phyloP scores from a whole-genome alignment of 2,888 invertebrate species.

The Biston stratarius region DNA sequence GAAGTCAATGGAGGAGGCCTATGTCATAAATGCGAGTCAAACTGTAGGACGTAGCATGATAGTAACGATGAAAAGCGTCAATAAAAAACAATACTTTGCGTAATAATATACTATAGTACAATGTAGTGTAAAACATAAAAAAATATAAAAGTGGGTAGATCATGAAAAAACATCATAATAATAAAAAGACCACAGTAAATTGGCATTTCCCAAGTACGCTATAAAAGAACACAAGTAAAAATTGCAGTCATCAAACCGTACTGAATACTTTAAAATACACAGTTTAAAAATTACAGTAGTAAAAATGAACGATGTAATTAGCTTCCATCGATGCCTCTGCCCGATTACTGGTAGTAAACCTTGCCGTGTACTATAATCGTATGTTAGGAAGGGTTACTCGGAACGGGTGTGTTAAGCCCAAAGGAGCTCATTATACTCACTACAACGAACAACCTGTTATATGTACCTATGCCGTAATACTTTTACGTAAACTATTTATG shows the following conservation, averaged over 20 bases:
- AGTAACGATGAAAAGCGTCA: too few relatives aligned
- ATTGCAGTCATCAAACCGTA: conserved; percentile 25
- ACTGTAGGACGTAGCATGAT: too few relatives aligned
- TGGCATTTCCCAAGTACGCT: conserved; percentile 11
- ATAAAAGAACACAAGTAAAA: conserved; percentile 23
- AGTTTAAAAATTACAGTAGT: conserved; percentile 30
- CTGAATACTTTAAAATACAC: conserved; percentile 14
- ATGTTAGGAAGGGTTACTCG: background rate
- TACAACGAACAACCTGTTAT: background rate
- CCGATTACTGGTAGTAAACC: conserved; percentile 33
- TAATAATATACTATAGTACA: too few relatives aligned
- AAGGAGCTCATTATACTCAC: background rate
- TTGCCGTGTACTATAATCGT: background rate
- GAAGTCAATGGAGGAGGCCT: too few relatives aligned
- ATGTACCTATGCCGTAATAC: background rate
- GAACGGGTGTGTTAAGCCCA: background rate
- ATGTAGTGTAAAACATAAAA: too few relatives aligned
- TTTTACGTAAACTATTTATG: too few relatives aligned
- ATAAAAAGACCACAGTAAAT: conserved; percentile 5
- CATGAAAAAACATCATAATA: conserved; percentile 12
- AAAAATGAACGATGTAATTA: conserved; percentile 28
- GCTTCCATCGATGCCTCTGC: conserved; percentile 24
- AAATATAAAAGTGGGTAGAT: background rate
- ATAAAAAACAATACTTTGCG: too few relatives aligned
- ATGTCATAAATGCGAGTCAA: too few relatives aligned